Percentiles rank a stretch among this genome's conserved stretches.
These are phyloP conservation scores for Eudemis profundana DNA, from an alignment of 2,888 invertebrate species.

Conservation along the genomic window DNA sequence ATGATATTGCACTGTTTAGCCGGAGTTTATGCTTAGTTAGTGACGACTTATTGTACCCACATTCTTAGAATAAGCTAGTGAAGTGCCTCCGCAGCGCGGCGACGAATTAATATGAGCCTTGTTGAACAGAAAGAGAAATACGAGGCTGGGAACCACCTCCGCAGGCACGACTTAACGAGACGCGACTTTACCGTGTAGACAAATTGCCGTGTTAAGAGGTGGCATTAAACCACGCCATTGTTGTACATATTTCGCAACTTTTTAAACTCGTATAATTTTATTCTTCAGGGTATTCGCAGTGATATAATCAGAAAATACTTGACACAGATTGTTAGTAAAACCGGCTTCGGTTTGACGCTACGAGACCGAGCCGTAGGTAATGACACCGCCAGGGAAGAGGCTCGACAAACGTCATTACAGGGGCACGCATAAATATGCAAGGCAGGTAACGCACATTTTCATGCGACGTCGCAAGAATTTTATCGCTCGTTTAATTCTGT, in stretches of 20 bases:
- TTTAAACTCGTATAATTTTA: constrained; percentile 71
- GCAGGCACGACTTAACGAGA: constrained; percentile 62
- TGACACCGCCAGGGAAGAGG: constrained; percentile 72
- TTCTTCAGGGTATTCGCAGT: constrained; percentile 64
- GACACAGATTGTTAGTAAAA: constrained; percentile 77
- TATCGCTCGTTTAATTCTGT: constrained; percentile 84
- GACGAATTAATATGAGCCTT: constrained; percentile 56
- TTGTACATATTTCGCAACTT: constrained; percentile 54
- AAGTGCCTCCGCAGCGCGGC: constrained; percentile 56
- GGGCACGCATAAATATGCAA: constrained; percentile 84
- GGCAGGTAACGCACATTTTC: constrained; percentile 85
- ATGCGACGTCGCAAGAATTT: constrained; percentile 85
- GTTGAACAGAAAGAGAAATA: constrained; percentile 56
- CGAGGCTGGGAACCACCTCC: constrained; percentile 53
- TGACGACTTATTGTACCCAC: constrained; percentile 76
- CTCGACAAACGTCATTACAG: constrained; percentile 83
- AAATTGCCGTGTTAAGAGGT: constrained; percentile 50
- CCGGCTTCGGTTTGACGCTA: constrained; percentile 69
- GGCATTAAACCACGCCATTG: constrained; percentile 41
- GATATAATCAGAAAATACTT: constrained; percentile 73
- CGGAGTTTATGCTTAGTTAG: constrained; percentile 74
- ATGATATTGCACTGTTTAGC: constrained; percentile 81
- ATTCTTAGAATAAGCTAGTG: constrained; percentile 72
- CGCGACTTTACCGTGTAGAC: constrained; percentile 56
- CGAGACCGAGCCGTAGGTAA: constrained; percentile 70